Base-by-base conservation (phyloP, 2,888 invertebrate species). In the Uropetala carovei region DNA sequence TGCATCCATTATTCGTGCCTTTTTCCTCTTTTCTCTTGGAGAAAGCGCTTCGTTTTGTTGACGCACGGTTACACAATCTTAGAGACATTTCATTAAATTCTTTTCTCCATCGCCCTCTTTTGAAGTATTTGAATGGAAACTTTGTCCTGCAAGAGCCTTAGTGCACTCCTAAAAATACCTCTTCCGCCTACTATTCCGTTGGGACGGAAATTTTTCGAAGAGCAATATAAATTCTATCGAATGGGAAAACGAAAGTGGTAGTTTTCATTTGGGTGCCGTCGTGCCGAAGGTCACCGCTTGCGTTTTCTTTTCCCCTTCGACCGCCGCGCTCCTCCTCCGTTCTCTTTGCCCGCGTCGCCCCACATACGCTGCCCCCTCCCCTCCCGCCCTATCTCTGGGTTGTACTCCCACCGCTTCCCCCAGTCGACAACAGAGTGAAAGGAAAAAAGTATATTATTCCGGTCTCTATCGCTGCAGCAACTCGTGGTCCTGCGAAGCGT, bases 281-380 rank as follows among this genome's bases (percentile, higher is more conserved):
- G 14, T 64, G 64, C 64, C 75, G 75, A 75, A 75, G 75, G 75
- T 75, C 75, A 27, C 22, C 75, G 27, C 75, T 75, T 75, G 27
- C 75, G 75, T 75, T 22, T 75, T 27, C 75, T 22, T 1, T 75
- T 27, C 75, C 75, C 43, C 43, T 43, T 43, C 43, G 43, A 43
- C 43, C 43, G 43, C 43, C 43, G 27, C 75, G 27, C 27, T 75
- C n/a, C 68, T 68, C 68, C 43, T n/a, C 57, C 83, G n/a, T 7
- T 64, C 64, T 18, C 64, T 13, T n/a, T 64, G 64, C 11, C 7
- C 64, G 16, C 64, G 43, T 11, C 64, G 64, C 64, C 11, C 5
- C n/a, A 64, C 64, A 64, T 64, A 64, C 7, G 18, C 64, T 5
- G 10, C n/a, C 64, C 75, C 27, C 75, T 9, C 9, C 22, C 10